Conservation (phyloP, 2,797 vertebrate genomes). For the Kryptolebias ocellatus region DNA sequence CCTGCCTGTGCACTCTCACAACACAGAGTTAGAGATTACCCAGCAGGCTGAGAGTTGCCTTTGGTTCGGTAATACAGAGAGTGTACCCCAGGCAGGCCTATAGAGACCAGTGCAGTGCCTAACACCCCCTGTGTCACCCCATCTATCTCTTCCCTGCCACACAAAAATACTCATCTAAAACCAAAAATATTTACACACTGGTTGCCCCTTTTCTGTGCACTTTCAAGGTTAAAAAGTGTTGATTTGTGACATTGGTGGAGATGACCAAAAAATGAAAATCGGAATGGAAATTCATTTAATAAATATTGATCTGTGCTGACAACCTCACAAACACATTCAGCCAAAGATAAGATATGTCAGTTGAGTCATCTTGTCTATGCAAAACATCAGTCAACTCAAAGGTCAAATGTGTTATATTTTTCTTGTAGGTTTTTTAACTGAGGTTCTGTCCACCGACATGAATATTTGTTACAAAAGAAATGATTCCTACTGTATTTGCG, state of each 20-base stretch:
- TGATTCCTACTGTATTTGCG: too few species aligned
- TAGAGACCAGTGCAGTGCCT: constrained; percentile 47
- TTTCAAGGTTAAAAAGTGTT: constrained; percentile 24
- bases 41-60: constrained; percentile 52
- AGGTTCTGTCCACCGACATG: background rate
- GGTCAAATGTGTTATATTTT: background rate
- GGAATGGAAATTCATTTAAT: constrained; percentile 30
- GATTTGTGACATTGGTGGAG: constrained; percentile 32
- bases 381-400: background rate
- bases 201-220: constrained; percentile 9
- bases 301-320: constrained; percentile 11
- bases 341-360: too few species aligned
- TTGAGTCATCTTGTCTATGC: background rate
- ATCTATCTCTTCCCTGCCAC: background rate
- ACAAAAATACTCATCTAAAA: constrained; percentile 28
- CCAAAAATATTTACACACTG: constrained; percentile 28
- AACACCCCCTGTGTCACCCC: background rate
- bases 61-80: constrained; percentile 59
- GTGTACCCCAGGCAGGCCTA: constrained; percentile 51
- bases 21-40: constrained; percentile 76
- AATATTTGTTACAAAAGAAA: too few species aligned
- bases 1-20: constrained; percentile 32
- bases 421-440: background rate
- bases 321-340: background rate
- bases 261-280: constrained; percentile 11